Percentiles rank a stretch among this genome's conserved stretches.
phyloP scores from a whole-genome alignment of 1,140 invertebrate genomes.

The Palaemon carinicauda region DNA sequence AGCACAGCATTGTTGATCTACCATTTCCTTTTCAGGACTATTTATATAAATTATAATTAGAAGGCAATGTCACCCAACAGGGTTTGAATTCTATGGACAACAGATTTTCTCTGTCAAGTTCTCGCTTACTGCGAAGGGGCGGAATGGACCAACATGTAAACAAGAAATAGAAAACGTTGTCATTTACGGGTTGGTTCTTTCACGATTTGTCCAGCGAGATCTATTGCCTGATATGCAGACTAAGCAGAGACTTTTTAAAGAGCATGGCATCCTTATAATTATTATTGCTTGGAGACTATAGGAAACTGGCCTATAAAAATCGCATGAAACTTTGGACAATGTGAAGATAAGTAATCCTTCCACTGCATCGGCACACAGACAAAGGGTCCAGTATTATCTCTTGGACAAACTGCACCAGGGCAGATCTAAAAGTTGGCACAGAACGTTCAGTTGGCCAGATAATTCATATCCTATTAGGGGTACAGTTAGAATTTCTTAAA shows the following conservation, averaged over 20 bases:
- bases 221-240: conserved; percentile 32
- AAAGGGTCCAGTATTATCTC: conserved; percentile 44
- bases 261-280: neutral
- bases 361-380: conserved; percentile 1
- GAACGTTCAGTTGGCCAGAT: neutral
- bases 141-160: neutral
- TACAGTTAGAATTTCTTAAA: neutral
- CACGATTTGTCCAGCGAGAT: conserved; percentile 30
- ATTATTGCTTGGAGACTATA: neutral
- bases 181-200: neutral
- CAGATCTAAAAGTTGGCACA: neutral
- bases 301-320: neutral
- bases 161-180: neutral
- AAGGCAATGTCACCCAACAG: neutral
- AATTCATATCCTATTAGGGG: neutral
- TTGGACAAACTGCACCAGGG: conserved; percentile 7
- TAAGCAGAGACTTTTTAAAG: neutral
- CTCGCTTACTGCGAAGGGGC: neutral
- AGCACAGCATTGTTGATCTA: neutral
- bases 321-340: neutral
- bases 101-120: neutral
- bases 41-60: neutral
- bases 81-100: neutral
- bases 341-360: neutral
- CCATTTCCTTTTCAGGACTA: neutral